phyloP scores from a whole-genome alignment of 2,888 invertebrate genomes.

The Hemithea aestivaria region DNA sequence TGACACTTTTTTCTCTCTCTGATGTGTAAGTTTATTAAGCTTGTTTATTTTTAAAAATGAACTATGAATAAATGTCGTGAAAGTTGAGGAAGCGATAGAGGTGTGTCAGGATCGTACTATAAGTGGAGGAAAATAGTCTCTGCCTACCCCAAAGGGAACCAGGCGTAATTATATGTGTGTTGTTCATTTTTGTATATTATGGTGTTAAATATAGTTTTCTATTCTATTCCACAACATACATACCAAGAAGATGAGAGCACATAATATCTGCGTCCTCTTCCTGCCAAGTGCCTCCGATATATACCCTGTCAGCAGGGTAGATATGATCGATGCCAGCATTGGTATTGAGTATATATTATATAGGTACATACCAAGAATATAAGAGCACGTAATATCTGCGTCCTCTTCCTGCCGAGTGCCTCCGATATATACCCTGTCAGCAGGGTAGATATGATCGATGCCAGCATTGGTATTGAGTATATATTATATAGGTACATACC shows the following conservation, averaged over 20 bases:
- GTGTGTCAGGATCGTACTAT: no score
- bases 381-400: constrained; percentile 31
- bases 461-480: constrained; percentile 37
- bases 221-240: no score
- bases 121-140: no score
- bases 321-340: constrained; percentile 34
- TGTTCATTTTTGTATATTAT: no score
- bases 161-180: no score
- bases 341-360: constrained; percentile 35
- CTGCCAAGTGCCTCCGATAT: constrained; percentile 36
- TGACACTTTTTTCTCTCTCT: no score
- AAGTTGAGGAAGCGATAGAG: no score
- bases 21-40: no score
- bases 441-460: constrained; percentile 26
- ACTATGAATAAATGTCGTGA: no score
- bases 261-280: constrained; percentile 32
- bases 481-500: constrained; percentile 31
- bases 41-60: no score
- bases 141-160: no score
- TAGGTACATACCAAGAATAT: constrained; percentile 28
- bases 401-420: constrained; percentile 35
- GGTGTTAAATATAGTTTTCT: no score
- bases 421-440: constrained; percentile 31
- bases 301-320: constrained; percentile 25
- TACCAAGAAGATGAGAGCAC: constrained; percentile 31